A percentile compares a stretch with the other conserved stretches of the same genome.
phyloP scores from a whole-genome alignment of 2,113 vertebrate species.

The Anguilla rostrata region DNA sequence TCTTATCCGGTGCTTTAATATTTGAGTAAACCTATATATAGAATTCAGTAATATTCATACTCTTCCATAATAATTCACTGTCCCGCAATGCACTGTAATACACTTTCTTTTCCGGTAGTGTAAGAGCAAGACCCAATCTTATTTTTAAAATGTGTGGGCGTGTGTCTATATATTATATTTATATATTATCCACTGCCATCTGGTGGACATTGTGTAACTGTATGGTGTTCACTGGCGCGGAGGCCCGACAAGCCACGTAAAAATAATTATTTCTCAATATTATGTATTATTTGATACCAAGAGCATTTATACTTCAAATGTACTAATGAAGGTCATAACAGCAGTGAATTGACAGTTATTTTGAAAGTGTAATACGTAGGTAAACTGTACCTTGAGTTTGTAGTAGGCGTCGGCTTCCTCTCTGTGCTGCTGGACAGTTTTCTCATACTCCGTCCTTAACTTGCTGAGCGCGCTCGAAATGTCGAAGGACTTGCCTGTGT shows the following conservation, averaged over 20 bases:
- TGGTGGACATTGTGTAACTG: background rate
- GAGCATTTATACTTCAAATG: background rate
- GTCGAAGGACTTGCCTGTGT: conserved; percentile 59
- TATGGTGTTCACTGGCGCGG: no score
- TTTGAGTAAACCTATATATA: no score
- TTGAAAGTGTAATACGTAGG: background rate
- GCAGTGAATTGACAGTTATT: background rate
- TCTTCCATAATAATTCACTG: no score
- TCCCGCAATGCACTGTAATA: no score
- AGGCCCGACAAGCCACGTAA: no score
- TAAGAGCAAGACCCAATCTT: background rate
- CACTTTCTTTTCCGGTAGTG: no score
- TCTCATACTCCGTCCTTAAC: conserved; percentile 55
- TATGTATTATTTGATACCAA: background rate
- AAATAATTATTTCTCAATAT: background rate
- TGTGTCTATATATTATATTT: background rate
- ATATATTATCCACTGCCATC: background rate
- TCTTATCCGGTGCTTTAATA: no score
- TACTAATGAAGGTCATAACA: background rate
- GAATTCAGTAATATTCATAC: no score
- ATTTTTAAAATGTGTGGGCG: no score
- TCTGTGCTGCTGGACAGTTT: conserved; percentile 53
- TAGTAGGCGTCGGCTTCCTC: conserved; percentile 60
- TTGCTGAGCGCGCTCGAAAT: conserved; percentile 54
- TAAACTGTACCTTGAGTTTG: conserved; percentile 52